Percentiles rank a stretch among this genome's conserved stretches.
Evolutionary conservation across 2,888 invertebrate genomes (phyloP).

Genomic region (Meganola albula): DNA sequence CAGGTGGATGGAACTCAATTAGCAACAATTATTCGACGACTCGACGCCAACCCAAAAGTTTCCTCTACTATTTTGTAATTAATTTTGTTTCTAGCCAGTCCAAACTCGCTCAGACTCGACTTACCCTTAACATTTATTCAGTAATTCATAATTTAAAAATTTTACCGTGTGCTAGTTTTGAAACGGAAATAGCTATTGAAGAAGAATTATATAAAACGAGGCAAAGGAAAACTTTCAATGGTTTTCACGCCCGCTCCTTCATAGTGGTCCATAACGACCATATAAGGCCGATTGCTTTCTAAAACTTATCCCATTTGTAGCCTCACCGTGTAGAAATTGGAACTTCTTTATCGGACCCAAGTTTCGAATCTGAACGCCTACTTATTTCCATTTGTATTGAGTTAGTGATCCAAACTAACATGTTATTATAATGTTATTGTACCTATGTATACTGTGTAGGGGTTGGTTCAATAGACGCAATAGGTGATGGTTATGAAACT

Average conservation of each 20-base stretch:
- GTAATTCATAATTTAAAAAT: conserved; percentile 39
- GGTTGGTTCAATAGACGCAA: conserved; percentile 18
- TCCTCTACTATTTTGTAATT: conserved; percentile 65
- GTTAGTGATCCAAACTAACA: conserved; percentile 50
- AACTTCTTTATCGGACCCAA: conserved; percentile 72
- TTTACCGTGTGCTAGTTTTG: conserved; percentile 29
- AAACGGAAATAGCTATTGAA: conserved; percentile 35
- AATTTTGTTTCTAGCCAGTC: conserved; percentile 59
- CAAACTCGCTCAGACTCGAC: conserved; percentile 35
- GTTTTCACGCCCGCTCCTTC: conserved; percentile 62
- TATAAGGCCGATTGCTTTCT: conserved; percentile 76
- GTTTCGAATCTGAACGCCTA: conserved; percentile 58
- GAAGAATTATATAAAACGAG: conserved; percentile 59
- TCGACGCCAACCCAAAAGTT: conserved; percentile 60
- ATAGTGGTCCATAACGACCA: conserved; percentile 70
- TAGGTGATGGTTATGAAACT: conserved; percentile 45
- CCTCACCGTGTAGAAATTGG: conserved; percentile 57
- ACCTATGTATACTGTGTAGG: conserved; percentile 26
- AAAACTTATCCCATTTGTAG: conserved; percentile 75
- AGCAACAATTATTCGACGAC: conserved; percentile 66
- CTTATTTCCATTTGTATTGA: conserved; percentile 71
- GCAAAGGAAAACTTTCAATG: conserved; percentile 64
- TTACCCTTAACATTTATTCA: conserved; percentile 36
- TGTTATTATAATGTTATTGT: conserved; percentile 48
- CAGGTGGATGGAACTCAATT: conserved; percentile 67